Percentiles rank a stretch among this genome's conserved stretches.
Conservation (phyloP, 2,113 vertebrate genomes). For the Suricata suricatta region DNA sequence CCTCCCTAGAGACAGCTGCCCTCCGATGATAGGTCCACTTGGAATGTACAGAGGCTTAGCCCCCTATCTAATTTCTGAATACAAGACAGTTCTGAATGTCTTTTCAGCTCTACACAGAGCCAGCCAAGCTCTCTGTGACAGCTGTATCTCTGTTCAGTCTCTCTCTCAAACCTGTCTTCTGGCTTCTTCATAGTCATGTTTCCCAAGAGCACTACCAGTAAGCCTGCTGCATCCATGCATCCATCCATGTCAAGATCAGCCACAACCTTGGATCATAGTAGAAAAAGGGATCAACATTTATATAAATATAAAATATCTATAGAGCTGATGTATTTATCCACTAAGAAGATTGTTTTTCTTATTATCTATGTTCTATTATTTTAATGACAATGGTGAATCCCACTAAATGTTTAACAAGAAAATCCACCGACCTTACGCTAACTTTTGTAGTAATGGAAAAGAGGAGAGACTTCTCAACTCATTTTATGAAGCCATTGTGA, state of each 20-base stretch:
- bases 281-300: neutral
- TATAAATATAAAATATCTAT: neutral
- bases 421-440: neutral
- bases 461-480: neutral
- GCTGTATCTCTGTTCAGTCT: fast-evolving
- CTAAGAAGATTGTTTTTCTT: neutral
- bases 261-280: neutral
- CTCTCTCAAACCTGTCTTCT: neutral
- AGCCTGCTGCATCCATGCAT: fast-evolving
- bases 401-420: neutral
- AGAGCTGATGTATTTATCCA: neutral
- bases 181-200: fast-evolving
- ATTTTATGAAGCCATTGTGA: neutral
- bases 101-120: fast-evolving
- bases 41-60: too few relatives aligned
- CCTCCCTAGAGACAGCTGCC: neutral
- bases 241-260: neutral
- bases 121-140: fast-evolving
- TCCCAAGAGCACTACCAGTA: neutral
- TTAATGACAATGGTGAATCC: neutral
- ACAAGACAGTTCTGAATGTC: neutral
- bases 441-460: neutral
- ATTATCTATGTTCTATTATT: neutral
- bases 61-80: too few relatives aligned
- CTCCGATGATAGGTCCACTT: fast-evolving